These are phyloP conservation scores for Drosophila diplacantha DNA, from an alignment of 2,888 invertebrate genomes.

Conservation along the genomic window DNA sequence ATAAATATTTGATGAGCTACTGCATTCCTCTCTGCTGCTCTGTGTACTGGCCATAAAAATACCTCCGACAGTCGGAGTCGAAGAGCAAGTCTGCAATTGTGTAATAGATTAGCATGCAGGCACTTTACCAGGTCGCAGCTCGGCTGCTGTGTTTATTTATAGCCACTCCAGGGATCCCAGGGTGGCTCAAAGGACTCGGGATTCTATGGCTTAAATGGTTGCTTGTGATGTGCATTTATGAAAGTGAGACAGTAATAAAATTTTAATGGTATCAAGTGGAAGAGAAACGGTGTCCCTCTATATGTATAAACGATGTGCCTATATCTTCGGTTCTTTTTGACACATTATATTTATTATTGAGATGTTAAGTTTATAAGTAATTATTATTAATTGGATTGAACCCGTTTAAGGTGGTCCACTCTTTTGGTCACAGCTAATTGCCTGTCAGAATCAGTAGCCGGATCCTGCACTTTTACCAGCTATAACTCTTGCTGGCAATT, in stretches of 20 bases:
- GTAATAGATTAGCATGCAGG: conserved; percentile 31
- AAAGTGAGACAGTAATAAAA: conserved; percentile 2
- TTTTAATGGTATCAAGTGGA: not conserved
- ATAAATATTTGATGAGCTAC: conserved; percentile 38
- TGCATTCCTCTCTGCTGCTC: conserved; percentile 11
- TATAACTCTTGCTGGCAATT: conserved; percentile 8
- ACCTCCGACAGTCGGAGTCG: conserved; percentile 20
- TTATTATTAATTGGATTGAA: no score
- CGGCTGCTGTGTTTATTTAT: conserved; percentile 15
- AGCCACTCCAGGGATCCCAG: conserved; percentile 3
- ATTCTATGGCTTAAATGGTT: not conserved
- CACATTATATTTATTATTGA: not conserved
- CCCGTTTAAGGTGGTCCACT: not conserved
- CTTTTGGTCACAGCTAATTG: conserved; percentile 10
- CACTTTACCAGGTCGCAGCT: conserved; percentile 16
- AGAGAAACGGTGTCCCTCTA: not conserved
- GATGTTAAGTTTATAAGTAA: not conserved
- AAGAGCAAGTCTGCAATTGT: conserved; percentile 18
- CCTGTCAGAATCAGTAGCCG: conserved; percentile 5
- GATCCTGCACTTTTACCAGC: conserved; percentile 1
- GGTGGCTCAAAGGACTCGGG: conserved; percentile 3
- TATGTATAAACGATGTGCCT: no score
- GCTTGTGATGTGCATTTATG: conserved; percentile 3
- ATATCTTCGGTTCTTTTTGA: not conserved
- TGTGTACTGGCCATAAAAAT: conserved; percentile 16